Percentiles rank a stretch among this genome's conserved stretches.
These are phyloP conservation scores for Lochmaea capreae DNA, from an alignment of 2,888 invertebrate species.

Conservation along the genomic window DNA sequence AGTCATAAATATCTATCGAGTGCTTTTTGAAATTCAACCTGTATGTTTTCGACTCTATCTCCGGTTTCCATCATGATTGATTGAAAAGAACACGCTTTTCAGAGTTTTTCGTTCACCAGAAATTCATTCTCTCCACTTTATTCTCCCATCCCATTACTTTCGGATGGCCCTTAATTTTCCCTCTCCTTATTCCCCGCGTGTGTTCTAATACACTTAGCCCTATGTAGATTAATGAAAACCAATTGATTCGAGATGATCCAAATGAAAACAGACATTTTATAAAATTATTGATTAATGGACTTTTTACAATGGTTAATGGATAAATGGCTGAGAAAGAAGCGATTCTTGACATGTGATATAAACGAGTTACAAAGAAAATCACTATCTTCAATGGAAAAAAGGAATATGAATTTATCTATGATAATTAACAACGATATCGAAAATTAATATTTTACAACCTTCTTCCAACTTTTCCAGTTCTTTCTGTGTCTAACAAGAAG, in stretches of 20 bases:
- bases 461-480: too few relatives aligned
- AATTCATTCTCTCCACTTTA: constrained; percentile 39
- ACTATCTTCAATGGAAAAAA: too few relatives aligned
- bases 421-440: too few relatives aligned
- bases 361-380: too few relatives aligned
- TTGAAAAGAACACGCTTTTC: constrained; percentile 37
- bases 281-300: constrained; percentile 3
- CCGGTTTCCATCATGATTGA: constrained; percentile 45
- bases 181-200: constrained; percentile 25
- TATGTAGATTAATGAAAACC: constrained; percentile 43
- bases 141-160: constrained; percentile 39
- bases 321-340: neutral
- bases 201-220: constrained; percentile 42
- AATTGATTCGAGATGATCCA: constrained; percentile 28
- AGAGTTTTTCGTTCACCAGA: constrained; percentile 26
- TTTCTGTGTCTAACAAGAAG: too few relatives aligned
- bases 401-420: too few relatives aligned
- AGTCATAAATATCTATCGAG: constrained; percentile 45
- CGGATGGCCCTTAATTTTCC: constrained; percentile 34
- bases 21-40: constrained; percentile 44
- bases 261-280: constrained; percentile 27
- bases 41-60: constrained; percentile 42
- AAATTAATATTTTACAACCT: too few relatives aligned
- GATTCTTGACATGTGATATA: neutral
- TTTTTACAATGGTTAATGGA: constrained; percentile 3